A percentile compares a stretch with the other conserved stretches of the same genome.
These are phyloP conservation scores for Lateolabrax maculatus DNA, from an alignment of 2,797 vertebrate genomes.

Conservation along the genomic window DNA sequence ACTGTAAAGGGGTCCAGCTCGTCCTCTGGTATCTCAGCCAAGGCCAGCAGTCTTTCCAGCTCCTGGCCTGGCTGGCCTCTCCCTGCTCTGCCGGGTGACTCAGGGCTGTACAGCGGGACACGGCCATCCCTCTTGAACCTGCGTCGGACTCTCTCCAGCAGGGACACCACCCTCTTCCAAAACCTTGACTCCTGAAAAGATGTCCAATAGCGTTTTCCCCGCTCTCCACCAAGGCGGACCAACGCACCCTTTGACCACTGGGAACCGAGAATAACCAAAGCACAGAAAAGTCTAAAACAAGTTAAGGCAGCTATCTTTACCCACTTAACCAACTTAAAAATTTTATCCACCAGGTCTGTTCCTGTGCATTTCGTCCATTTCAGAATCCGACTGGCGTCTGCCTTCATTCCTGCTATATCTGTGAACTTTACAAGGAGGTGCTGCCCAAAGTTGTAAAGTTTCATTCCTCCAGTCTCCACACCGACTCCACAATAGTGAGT, in stretches of 20 bases:
- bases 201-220: constrained; percentile 80
- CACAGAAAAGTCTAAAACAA: constrained; percentile 82
- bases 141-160: constrained; percentile 70
- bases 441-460: constrained; percentile 86
- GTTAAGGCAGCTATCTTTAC: constrained; percentile 73
- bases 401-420: constrained; percentile 85
- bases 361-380: constrained; percentile 74
- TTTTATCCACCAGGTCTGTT: constrained; percentile 66
- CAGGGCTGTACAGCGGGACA: constrained; percentile 42
- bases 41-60: constrained; percentile 89
- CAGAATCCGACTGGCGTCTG: constrained; percentile 72
- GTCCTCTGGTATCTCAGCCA: constrained; percentile 92
- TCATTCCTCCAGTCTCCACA: constrained; percentile 86
- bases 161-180: constrained; percentile 78
- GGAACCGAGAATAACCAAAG: constrained; percentile 81
- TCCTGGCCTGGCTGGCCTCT: constrained; percentile 87
- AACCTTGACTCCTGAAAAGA: constrained; percentile 82
- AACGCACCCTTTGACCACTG: constrained; percentile 75
- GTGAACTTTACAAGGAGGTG: constrained; percentile 82
- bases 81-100: constrained; percentile 76
- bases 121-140: constrained; percentile 63
- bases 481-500: constrained; percentile 87
- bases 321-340: constrained; percentile 65
- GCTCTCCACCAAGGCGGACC: constrained; percentile 74
- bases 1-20: constrained; percentile 94